Base-by-base conservation (phyloP, 2,888 invertebrate species). In the Amiota mariae region DNA sequence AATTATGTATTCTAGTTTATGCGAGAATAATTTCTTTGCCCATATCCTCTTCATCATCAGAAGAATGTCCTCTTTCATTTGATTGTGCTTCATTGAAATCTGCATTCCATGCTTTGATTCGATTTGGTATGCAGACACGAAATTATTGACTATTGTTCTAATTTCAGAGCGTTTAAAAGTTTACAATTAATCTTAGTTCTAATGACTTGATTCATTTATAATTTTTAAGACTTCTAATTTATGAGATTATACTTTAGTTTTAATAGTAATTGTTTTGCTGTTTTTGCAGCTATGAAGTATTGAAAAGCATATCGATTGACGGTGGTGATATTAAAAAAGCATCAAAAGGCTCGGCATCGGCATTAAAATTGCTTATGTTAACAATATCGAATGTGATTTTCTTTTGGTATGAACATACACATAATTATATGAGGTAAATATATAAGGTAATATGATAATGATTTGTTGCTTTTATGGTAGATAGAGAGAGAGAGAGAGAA, bases 381-480 rank as follows among this genome's bases (percentile, higher is more conserved):
- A 90, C 89, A 0, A 81, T 87, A 73, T 87, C 87, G 0, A 88
- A 88, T 81, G 87, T 88, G 8, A 77, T 90, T 2, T 90, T 85
- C 72, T 78, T 90, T 6, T 90, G 90, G 90, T 89, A 89, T 74
- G 89, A 90, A 76, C 87, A 87, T 66, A 85, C 86, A 3, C 88
- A 89, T 70, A 87, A 88, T 73, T 90, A 88, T 71, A 86, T 89
- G 63, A 87, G 87, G 90, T 86, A 80, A 71, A 49, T 4, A 71
- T 36, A 18, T 10, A 20, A n/a, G n/a, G 4, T 46, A 46, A 20
- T 36, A 6, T 36, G 36, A 6, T 36, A 36, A 36, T 3, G 11
- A 15, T 9, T 8, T 54, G 2, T 10, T 8, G n/a, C 15, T 13
- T 54, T n/a, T 15, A 8, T 8, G 8, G 13, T 54, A 54, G 6